phyloP scores from a whole-genome alignment of 2,113 vertebrate species.

The Daphoenositta chrysoptera region DNA sequence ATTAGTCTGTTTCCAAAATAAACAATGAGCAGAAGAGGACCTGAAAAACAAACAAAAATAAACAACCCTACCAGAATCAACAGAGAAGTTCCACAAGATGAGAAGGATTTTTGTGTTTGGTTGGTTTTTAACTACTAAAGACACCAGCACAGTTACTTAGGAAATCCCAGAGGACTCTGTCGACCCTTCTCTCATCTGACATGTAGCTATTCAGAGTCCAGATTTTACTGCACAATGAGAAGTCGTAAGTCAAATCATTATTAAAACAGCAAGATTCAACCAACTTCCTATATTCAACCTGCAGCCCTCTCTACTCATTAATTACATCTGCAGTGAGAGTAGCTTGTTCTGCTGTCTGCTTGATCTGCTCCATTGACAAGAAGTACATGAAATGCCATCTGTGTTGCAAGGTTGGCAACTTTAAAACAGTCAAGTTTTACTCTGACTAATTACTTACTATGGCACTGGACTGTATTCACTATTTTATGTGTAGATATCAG shows the following conservation, averaged over 20 bases:
- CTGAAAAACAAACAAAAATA: background rate
- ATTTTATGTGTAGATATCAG: background rate
- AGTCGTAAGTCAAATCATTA: background rate
- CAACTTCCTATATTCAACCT: background rate
- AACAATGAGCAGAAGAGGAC: background rate
- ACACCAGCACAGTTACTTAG: background rate
- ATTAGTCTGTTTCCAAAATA: background rate
- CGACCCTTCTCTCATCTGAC: background rate
- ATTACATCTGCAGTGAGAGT: background rate
- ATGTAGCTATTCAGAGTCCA: background rate
- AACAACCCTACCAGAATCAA: background rate
- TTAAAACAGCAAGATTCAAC: background rate
- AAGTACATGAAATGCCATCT: background rate
- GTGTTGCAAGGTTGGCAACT: background rate
- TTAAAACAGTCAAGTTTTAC: background rate
- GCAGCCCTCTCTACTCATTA: background rate
- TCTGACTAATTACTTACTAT: background rate
- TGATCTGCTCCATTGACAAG: background rate
- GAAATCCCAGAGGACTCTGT: background rate
- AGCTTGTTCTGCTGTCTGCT: background rate
- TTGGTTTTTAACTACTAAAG: background rate
- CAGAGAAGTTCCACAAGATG: background rate
- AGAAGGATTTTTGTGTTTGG: background rate
- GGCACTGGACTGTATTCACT: background rate
- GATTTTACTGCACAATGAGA: background rate